Conservation (phyloP, 2,888 invertebrate species). For the Rhamphomyia laevipes region DNA sequence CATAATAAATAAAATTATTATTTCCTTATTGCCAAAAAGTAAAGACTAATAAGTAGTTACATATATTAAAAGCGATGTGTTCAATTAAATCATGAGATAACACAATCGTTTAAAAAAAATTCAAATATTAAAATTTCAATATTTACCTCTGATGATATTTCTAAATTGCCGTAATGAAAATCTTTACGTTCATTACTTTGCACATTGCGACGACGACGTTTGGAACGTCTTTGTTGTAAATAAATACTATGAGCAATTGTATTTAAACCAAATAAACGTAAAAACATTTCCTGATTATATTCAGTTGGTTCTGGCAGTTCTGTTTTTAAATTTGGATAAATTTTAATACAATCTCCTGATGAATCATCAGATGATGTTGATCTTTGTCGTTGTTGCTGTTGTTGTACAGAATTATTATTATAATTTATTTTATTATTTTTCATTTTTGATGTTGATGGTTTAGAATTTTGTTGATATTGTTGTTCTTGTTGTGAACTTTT, state of each 20-base stretch:
- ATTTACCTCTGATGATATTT: conserved; percentile 18
- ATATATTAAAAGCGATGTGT: too few relatives aligned
- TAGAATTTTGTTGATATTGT: not conserved
- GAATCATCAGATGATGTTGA: conserved; percentile 26
- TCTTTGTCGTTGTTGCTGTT: too few relatives aligned
- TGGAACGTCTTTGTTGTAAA: conserved; percentile 31
- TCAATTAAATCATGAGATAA: too few relatives aligned
- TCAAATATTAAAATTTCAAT: not conserved
- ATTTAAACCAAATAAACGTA: conserved; percentile 28
- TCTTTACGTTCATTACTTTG: conserved; percentile 32
- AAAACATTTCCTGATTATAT: conserved; percentile 30
- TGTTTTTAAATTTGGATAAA: conserved; percentile 6
- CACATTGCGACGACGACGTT: conserved; percentile 32
- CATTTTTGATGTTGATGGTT: not conserved
- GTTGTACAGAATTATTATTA: not conserved
- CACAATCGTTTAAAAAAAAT: too few relatives aligned
- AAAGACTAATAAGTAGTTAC: too few relatives aligned
- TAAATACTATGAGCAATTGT: conserved; percentile 27
- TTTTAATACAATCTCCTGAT: conserved; percentile 12
- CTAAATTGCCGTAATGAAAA: conserved; percentile 35
- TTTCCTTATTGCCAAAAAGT: too few relatives aligned
- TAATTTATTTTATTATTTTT: conserved; percentile 11
- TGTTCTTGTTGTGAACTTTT: too few relatives aligned
- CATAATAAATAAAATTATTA: too few relatives aligned
- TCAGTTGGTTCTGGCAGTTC: conserved; percentile 19